Conservation (phyloP, 2,797 vertebrate genomes). For the Podarcis lilfordi region DNA sequence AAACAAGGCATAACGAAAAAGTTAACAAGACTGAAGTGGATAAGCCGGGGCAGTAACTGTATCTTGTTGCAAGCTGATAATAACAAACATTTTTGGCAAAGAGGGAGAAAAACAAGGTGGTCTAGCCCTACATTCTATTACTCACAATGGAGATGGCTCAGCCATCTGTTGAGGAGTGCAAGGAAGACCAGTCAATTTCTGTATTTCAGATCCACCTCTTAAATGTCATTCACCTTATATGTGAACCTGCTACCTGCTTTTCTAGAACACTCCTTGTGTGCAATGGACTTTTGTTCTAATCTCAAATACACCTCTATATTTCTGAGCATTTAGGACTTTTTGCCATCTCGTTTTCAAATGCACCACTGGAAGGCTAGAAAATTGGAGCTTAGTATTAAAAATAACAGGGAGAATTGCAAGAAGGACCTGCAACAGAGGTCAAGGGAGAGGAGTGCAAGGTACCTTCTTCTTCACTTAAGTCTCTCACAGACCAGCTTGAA, state of each 20-base stretch:
- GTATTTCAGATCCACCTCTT: neutral
- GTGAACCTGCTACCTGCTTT: neutral
- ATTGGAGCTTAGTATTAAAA: no score
- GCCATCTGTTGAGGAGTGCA: neutral
- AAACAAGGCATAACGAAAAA: neutral
- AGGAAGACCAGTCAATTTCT: neutral
- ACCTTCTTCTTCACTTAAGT: neutral
- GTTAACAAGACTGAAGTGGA: neutral
- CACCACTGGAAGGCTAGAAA: neutral
- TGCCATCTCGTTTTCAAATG: neutral
- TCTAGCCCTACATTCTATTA: neutral
- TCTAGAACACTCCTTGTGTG: neutral
- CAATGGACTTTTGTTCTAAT: neutral
- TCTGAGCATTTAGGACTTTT: neutral
- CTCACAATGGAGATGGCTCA: neutral
- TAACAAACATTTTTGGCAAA: neutral
- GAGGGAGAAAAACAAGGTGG: neutral
- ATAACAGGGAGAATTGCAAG: neutral
- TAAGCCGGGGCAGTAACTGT: neutral
- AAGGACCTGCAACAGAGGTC: neutral
- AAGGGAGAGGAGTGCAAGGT: neutral
- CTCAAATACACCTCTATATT: neutral
- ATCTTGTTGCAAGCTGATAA: neutral
- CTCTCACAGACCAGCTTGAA: neutral
- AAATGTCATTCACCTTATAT: neutral